A percentile compares a stretch with the other conserved stretches of the same genome.
phyloP scores from a whole-genome alignment of 2,797 vertebrate species.

The Thamnophis elegans region DNA sequence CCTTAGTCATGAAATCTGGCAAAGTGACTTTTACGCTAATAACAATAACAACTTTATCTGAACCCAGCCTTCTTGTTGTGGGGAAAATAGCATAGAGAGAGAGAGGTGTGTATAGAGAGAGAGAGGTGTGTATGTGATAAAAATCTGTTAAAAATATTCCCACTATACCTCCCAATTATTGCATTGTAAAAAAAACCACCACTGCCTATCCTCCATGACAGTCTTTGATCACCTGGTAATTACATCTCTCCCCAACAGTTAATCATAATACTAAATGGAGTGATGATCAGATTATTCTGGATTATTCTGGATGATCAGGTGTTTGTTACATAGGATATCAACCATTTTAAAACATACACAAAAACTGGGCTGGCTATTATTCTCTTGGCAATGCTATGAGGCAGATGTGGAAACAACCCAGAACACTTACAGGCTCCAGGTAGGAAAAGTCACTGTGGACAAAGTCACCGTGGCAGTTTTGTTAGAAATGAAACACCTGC shows the following conservation, averaged over 20 bases:
- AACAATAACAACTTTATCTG: background rate
- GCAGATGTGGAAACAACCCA: background rate
- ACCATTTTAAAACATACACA: background rate
- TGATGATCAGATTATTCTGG: background rate
- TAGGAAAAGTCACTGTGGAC: background rate
- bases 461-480: background rate
- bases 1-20: background rate
- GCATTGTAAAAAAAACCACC: background rate
- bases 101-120: background rate
- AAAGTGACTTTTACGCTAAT: background rate
- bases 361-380: background rate
- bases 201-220: background rate
- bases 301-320: background rate
- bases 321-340: background rate
- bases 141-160: background rate
- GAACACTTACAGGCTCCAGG: background rate
- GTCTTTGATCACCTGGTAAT: background rate
- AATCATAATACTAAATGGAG: background rate
- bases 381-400: background rate
- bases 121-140: background rate
- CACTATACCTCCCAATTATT: background rate
- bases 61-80: background rate
- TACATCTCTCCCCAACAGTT: background rate
- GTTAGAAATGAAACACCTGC: background rate
- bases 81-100: background rate